Evolutionary conservation across 2,113 vertebrate genomes (phyloP).

Genomic region (Egretta garzetta): DNA sequence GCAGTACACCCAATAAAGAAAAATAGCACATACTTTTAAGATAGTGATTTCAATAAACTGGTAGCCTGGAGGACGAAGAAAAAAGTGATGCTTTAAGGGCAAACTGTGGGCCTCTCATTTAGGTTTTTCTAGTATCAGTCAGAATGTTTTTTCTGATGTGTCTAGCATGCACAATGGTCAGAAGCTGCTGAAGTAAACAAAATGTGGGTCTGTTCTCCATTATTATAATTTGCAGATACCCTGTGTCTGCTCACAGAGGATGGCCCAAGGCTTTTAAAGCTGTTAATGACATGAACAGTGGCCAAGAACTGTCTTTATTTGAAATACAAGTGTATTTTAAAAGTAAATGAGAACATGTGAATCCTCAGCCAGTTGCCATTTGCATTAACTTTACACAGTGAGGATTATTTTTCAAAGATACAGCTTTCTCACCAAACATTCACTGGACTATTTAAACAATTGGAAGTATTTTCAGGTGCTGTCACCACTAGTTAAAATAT

Average conservation of each 20-base stretch:
- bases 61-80: not conserved
- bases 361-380: not conserved
- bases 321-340: not conserved
- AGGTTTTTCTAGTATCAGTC: not conserved
- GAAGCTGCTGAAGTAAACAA: conserved; percentile 44
- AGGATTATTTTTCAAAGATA: not conserved
- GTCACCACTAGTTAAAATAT: not conserved
- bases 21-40: not conserved
- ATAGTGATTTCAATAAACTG: not conserved
- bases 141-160: not conserved
- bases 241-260: not conserved
- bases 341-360: not conserved
- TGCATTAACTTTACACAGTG: not conserved
- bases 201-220: conserved; percentile 43
- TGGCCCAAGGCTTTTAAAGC: conserved; percentile 5
- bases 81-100: not conserved
- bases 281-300: conserved; percentile 34
- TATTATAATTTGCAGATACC: conserved; percentile 32
- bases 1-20: not conserved
- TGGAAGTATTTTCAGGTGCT: not conserved
- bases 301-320: conserved; percentile 30
- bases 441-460: not conserved
- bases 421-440: not conserved
- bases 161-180: not conserved
- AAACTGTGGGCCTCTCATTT: not conserved